phyloP scores from a whole-genome alignment of 2,888 invertebrate species.

The Volucella zonaria region DNA sequence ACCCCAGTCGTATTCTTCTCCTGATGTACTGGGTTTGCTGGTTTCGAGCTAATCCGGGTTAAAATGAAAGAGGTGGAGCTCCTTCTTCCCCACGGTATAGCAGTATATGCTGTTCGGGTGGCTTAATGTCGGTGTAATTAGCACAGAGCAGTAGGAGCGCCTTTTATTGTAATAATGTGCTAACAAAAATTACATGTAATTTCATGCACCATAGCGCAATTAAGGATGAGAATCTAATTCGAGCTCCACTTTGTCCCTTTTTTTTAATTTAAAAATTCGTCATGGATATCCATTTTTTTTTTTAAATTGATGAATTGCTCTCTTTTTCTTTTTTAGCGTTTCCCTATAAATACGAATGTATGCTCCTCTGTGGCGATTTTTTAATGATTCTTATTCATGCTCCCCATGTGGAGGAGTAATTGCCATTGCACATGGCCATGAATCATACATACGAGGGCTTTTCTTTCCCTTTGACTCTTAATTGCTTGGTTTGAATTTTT shows the following conservation, averaged over 20 bases:
- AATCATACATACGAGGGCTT: not conserved
- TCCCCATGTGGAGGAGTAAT: constrained; percentile 8
- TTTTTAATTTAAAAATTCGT: constrained; percentile 12
- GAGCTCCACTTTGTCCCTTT: not conserved
- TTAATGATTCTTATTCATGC: constrained; percentile 1
- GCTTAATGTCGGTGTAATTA: constrained; percentile 2
- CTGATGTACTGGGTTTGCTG: too few species aligned
- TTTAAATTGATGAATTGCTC: not conserved
- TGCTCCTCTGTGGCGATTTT: not conserved
- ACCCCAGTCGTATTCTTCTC: too few species aligned
- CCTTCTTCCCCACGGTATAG: too few species aligned
- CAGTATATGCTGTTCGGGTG: not conserved
- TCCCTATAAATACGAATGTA: too few species aligned
- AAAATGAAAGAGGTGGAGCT: too few species aligned
- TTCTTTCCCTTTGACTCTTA: constrained; percentile 14
- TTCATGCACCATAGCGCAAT: constrained; percentile 8
- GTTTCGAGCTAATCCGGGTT: too few species aligned
- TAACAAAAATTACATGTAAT: constrained; percentile 36
- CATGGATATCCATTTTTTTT: constrained; percentile 4
- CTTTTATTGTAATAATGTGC: constrained; percentile 1
- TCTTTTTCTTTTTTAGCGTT: not conserved
- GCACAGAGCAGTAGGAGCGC: not conserved
- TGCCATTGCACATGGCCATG: constrained; percentile 18
- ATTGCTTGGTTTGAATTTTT: constrained; percentile 19
- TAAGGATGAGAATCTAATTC: constrained; percentile 10